Conservation (phyloP, 2,113 vertebrate species). For the Anhinga anhinga region DNA sequence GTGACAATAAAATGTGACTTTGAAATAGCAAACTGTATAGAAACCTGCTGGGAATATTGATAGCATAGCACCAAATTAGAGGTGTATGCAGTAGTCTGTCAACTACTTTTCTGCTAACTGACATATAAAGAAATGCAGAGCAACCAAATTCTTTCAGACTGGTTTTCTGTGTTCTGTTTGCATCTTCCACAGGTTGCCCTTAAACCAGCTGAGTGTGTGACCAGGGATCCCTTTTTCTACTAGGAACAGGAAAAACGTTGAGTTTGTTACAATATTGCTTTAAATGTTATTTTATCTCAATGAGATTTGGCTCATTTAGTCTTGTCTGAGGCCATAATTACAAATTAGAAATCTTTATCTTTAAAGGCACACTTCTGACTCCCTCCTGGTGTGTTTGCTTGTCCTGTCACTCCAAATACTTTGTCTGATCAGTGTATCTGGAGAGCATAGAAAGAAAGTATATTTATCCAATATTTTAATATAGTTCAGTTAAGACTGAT, state of each 20-base stretch:
- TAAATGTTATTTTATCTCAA: neutral
- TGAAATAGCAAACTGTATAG: neutral
- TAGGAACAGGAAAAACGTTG: neutral
- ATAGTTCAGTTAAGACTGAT: neutral
- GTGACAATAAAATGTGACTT: neutral
- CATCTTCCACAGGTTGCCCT: neutral
- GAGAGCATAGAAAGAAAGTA: neutral
- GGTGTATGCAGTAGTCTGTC: neutral
- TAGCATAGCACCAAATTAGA: neutral
- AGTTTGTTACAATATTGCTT: neutral
- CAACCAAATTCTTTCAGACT: neutral
- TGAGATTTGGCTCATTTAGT: neutral
- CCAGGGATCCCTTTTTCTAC: neutral
- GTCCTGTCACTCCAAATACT: neutral
- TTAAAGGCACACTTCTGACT: neutral
- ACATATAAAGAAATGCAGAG: neutral
- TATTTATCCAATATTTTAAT: neutral
- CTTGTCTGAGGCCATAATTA: neutral
- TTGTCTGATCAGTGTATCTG: neutral
- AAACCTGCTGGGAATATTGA: neutral
- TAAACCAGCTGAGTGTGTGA: neutral
- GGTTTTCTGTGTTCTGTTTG: neutral
- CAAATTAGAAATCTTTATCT: neutral
- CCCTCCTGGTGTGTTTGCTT: neutral
- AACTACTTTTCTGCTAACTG: neutral